Conservation (phyloP, 2,797 vertebrate genomes). For the Lepidocolaptes lacrymiger region DNA sequence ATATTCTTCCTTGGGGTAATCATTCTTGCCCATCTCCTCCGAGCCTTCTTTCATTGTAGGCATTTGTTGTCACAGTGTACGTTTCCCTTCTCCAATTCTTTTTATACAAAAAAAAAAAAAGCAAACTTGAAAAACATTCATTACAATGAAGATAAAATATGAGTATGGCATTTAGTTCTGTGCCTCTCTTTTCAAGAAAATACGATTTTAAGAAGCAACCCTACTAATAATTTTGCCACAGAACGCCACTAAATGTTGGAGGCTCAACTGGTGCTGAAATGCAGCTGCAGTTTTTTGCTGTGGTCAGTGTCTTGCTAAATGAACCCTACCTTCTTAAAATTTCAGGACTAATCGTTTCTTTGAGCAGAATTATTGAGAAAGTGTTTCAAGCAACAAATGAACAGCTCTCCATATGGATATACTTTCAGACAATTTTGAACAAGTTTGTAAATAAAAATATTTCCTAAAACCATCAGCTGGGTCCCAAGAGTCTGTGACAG, state of each 20-base stretch:
- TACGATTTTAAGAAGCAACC: neutral
- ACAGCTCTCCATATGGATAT: neutral
- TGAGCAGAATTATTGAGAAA: neutral
- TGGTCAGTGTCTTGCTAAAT: neutral
- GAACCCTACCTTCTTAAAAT: neutral
- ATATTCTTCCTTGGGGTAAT: neutral
- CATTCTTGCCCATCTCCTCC: neutral
- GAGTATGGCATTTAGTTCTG: neutral
- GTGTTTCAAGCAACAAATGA: neutral
- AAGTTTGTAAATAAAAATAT: neutral
- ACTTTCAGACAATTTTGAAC: neutral
- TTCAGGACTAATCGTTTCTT: neutral
- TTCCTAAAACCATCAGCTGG: neutral
- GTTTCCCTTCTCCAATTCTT: neutral
- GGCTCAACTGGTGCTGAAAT: neutral
- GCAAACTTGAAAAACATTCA: neutral
- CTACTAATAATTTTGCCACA: neutral
- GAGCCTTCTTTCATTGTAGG: neutral
- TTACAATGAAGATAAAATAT: neutral
- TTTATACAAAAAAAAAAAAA: neutral
- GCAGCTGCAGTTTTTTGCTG: neutral
- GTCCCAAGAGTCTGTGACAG: neutral
- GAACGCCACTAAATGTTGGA: neutral
- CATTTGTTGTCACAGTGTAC: rapidly evolving
- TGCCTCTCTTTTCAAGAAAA: neutral